Conservation (phyloP, 2,797 vertebrate genomes). For the Thunnus albacares region DNA sequence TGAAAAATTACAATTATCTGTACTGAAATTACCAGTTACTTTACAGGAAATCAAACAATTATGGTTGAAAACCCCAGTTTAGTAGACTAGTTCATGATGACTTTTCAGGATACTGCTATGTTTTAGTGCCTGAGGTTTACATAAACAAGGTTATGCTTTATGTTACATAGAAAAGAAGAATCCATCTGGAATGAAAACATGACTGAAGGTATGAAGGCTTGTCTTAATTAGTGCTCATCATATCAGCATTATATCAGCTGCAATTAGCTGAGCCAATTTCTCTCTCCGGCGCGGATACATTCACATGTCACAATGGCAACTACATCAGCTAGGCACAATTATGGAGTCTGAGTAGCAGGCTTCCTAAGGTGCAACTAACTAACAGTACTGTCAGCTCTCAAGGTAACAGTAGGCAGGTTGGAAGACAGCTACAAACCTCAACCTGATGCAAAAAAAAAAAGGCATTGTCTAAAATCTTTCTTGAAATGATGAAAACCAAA, state of each 20-base stretch:
- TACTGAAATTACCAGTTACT: background rate
- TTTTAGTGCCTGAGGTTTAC: background rate
- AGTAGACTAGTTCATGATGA: constrained; percentile 3
- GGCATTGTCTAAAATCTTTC: constrained; percentile 60
- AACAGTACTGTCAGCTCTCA: constrained; percentile 72
- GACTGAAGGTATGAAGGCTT: constrained; percentile 54
- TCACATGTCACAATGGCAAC: constrained; percentile 64
- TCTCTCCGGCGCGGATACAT: constrained; percentile 59
- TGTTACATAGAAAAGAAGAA: constrained; percentile 24
- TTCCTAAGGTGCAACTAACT: constrained; percentile 71
- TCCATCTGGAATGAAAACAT: constrained; percentile 39
- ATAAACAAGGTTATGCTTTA: constrained; percentile 22
- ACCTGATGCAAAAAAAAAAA: constrained; percentile 63
- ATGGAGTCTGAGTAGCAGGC: constrained; percentile 61
- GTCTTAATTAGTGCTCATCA: constrained; percentile 78
- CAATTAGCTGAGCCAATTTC: constrained; percentile 68
- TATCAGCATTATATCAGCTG: constrained; percentile 62
- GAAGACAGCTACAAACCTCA: constrained; percentile 57
- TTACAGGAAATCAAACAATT: constrained; percentile 15
- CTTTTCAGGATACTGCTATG: background rate
- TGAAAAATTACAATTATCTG: background rate
- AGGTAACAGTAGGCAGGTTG: constrained; percentile 56
- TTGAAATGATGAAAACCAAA: constrained; percentile 78
- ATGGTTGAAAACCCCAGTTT: background rate
- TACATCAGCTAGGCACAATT: constrained; percentile 70